Evolutionary conservation across 2,797 vertebrate species (phyloP), one percentile per base, ranked within the genome.

Genomic region (Alcedo atthis): DNA sequence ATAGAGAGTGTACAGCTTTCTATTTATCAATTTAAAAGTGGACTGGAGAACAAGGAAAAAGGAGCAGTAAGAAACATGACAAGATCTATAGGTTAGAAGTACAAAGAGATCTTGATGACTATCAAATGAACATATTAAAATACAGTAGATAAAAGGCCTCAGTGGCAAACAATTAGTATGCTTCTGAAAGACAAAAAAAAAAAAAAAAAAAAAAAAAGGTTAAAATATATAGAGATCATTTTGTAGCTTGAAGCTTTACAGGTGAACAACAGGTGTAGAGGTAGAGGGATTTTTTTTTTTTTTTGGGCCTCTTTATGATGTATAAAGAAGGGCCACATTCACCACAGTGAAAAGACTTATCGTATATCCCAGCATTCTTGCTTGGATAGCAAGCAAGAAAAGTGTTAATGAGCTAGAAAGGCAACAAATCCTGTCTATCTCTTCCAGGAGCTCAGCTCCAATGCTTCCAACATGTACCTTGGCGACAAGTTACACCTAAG

Each of bases 281-380:
- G 93, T 93, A 95, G 95, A 95, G 93, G 92, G 93, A 92, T 96
- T 95, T 95, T 94, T 95, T 87, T 82, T 58, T 81, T 84, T 94
- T 81, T 80, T 94, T 88, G 84, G 95, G 94, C 92, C 90, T 92
- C 87, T 95, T 96, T 97, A 93, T 0, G 93, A 81, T 95, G 93
- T 92, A 96, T 94, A 95, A 91, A 92, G 89, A 92, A 93, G 85
- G 92, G 91, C 95, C 94, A 96, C 94, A 95, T 95, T 96, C 95
- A 95, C 95, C 93, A 94, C 94, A 94, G 94, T 96, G 95, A 96
- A 93, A 95, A 96, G 94, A 95, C 93, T 94, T 87, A 92, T 93
- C 95, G 87, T 92, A 92, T 93, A 95, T 81, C 94, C 94, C 95
- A 95, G 95, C 95, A 95, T 95, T 88, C 94, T 93, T 95, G 88